Conservation (phyloP, 2,797 vertebrate genomes). For the Epinephelus awoara region DNA sequence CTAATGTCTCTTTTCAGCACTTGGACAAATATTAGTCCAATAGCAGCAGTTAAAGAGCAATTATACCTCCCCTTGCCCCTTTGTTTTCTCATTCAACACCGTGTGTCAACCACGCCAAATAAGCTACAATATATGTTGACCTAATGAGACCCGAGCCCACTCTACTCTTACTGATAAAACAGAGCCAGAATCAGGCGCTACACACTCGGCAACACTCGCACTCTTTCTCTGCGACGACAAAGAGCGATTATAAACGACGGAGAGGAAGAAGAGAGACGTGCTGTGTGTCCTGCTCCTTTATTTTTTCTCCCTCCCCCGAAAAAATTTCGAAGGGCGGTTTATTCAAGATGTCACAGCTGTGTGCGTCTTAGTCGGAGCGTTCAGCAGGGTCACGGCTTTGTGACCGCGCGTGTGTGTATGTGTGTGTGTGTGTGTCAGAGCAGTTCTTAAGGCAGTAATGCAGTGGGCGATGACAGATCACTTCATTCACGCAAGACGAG, state of each 20-base stretch:
- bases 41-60: constrained; percentile 74
- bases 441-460: constrained; percentile 76
- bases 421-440: constrained; percentile 52
- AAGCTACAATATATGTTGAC: constrained; percentile 71
- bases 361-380: constrained; percentile 68
- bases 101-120: constrained; percentile 58
- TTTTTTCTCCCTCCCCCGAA: neutral
- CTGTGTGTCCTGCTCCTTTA: constrained; percentile 22
- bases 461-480: constrained; percentile 82
- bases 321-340: constrained; percentile 54
- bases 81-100: constrained; percentile 83
- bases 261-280: constrained; percentile 40
- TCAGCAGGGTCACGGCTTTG: constrained; percentile 74
- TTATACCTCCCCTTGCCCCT: constrained; percentile 62
- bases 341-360: constrained; percentile 78
- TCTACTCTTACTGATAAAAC: constrained; percentile 80
- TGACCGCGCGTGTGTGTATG: constrained; percentile 51
- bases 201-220: constrained; percentile 6
- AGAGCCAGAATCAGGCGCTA: constrained; percentile 34
- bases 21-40: constrained; percentile 80
- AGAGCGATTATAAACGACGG: constrained; percentile 62
- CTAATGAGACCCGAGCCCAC: constrained; percentile 56
- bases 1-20: constrained; percentile 72
- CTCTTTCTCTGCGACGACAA: constrained; percentile 50
- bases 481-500: constrained; percentile 83